These are phyloP conservation scores for Procambarus clarkii DNA, from an alignment of 1,140 invertebrate genomes.

Conservation along the genomic window DNA sequence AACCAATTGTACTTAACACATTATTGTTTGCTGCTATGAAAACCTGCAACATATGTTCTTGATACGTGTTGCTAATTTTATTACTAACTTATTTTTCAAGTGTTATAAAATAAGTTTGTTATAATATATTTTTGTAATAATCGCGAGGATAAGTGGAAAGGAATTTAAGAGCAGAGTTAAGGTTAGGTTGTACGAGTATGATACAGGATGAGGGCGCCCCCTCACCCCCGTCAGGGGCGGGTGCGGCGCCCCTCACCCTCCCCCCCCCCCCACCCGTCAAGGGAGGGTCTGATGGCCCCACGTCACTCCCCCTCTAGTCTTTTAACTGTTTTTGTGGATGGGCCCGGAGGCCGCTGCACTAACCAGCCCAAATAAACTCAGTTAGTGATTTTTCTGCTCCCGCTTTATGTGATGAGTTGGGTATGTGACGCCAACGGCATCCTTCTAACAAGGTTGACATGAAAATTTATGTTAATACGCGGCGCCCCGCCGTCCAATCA, in stretches of 20 bases:
- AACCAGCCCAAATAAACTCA: constrained; percentile 50
- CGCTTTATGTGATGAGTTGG: constrained; percentile 44
- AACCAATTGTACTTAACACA: constrained; percentile 36
- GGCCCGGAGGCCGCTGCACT: constrained; percentile 25
- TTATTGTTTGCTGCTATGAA: background rate
- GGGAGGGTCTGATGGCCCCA: no score
- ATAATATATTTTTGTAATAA: constrained; percentile 55
- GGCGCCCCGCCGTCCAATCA: constrained; percentile 39
- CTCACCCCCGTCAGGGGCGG: background rate
- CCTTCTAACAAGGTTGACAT: constrained; percentile 58
- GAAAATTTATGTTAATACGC: constrained; percentile 65
- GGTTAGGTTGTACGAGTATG: background rate
- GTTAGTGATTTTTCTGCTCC: constrained; percentile 47
- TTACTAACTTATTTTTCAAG: constrained; percentile 61
- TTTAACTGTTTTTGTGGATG: constrained; percentile 35
- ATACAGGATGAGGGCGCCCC: background rate
- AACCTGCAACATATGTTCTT: constrained; percentile 31
- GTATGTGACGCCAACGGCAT: constrained; percentile 43
- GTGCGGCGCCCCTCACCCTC: no score
- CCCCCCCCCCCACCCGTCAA: no score
- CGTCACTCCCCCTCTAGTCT: background rate
- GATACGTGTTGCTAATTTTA: constrained; percentile 61
- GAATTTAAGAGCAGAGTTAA: background rate
- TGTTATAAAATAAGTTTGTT: constrained; percentile 42
- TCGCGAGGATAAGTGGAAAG: background rate